Percentiles rank a stretch among this genome's conserved stretches.
Evolutionary conservation across 2,113 vertebrate genomes (phyloP).

Genomic region (Brachyhypopomus gauderio): DNA sequence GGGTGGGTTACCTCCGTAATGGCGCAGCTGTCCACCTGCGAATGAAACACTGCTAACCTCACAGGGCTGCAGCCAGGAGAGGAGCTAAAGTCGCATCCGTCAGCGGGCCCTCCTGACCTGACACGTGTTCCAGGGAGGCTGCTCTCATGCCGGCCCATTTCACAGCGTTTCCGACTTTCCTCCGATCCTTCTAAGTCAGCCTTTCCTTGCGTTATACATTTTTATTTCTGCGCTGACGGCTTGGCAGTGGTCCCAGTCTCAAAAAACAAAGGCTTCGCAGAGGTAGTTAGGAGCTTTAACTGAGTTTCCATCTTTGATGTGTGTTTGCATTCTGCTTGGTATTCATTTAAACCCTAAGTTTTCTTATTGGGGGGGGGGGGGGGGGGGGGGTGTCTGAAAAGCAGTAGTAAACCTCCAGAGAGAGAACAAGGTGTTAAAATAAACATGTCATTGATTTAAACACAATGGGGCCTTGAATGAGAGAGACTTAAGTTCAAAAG

Average conservation of each 20-base stretch:
- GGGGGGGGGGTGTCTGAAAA: conserved; percentile 3
- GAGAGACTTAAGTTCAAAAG: conserved; percentile 42
- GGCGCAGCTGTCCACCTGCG: conserved; percentile 55
- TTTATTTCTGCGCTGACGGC: neutral
- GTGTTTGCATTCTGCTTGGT: conserved; percentile 53
- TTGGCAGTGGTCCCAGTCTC: neutral
- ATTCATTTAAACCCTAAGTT: conserved; percentile 18
- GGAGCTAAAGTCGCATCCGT: conserved; percentile 19
- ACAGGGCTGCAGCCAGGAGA: conserved; percentile 25
- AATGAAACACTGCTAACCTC: conserved; percentile 38
- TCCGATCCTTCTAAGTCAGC: neutral
- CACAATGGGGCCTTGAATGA: conserved; percentile 55
- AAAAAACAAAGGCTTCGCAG: neutral
- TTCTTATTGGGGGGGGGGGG: too few species aligned
- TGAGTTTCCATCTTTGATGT: conserved; percentile 50
- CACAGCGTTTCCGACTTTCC: neutral
- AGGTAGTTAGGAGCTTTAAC: conserved; percentile 42
- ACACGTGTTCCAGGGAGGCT: too few species aligned
- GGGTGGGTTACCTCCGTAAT: conserved; percentile 25
- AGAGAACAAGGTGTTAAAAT: conserved; percentile 52
- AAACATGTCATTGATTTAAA: conserved; percentile 56
- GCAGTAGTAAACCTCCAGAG: neutral
- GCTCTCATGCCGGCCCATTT: neutral
- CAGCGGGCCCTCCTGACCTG: neutral
- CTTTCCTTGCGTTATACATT: too few species aligned